Evolutionary conservation across 2,113 vertebrate species (phyloP).

Genomic region (Todiramphus saurophagus): DNA sequence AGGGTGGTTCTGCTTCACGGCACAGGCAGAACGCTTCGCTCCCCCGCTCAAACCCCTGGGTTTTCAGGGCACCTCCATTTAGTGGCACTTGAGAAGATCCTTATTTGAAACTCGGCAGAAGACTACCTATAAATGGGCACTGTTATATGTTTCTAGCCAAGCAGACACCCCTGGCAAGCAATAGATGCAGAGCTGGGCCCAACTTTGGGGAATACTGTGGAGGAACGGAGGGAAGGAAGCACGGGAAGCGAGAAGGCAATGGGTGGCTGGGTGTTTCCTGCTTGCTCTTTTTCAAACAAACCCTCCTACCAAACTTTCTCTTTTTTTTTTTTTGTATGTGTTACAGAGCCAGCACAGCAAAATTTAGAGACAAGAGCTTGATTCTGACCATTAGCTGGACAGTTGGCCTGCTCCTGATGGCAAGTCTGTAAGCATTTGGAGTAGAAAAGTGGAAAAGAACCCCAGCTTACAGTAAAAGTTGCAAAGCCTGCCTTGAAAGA

Average conservation of each 20-base stretch:
- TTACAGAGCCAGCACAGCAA: background rate
- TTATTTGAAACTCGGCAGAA: background rate
- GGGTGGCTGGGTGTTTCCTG: background rate
- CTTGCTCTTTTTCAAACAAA: background rate
- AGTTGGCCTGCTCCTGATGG: background rate
- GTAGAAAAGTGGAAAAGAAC: background rate
- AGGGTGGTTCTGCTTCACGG: conserved; percentile 42
- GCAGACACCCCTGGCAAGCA: background rate
- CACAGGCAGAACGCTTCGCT: background rate
- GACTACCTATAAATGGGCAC: background rate
- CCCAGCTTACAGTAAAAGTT: background rate
- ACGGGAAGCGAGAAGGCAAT: background rate
- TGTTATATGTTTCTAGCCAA: background rate
- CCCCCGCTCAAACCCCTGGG: background rate
- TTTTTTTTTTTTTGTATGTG: background rate
- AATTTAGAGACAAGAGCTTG: background rate
- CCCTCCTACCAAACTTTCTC: background rate
- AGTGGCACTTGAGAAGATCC: background rate
- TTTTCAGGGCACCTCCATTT: background rate
- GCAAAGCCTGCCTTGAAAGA: background rate
- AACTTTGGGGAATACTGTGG: background rate
- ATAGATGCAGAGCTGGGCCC: background rate
- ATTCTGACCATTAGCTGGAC: background rate
- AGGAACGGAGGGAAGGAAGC: background rate
- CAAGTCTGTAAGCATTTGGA: background rate